Evolutionary conservation across 1,140 invertebrate genomes (phyloP).

Genomic region (Globodera rostochiensis): DNA sequence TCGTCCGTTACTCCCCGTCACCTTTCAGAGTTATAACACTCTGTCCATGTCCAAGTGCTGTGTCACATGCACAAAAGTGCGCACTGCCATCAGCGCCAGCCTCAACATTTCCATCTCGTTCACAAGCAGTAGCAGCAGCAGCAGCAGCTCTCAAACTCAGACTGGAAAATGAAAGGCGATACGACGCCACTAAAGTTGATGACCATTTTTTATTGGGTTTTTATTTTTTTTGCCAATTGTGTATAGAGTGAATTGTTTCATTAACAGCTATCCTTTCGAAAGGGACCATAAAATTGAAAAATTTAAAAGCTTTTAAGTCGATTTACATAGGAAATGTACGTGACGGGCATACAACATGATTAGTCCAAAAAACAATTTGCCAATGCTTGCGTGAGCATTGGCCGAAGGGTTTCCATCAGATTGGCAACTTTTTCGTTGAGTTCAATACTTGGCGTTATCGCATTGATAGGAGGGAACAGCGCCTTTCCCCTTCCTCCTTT

Average conservation of each 20-base stretch:
- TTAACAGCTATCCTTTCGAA: neutral
- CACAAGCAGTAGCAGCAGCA: neutral
- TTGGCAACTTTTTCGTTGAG: slow-evolving; percentile 10
- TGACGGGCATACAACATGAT: neutral
- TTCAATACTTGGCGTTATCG: slow-evolving; percentile 5
- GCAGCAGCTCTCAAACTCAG: neutral
- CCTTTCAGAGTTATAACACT: neutral
- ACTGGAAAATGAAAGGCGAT: neutral
- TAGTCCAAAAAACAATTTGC: slow-evolving; percentile 16
- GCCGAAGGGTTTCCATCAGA: slow-evolving; percentile 23
- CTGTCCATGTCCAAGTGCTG: neutral
- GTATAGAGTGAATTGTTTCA: neutral
- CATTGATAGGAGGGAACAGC: neutral
- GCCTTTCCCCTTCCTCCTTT: neutral
- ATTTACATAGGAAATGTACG: neutral
- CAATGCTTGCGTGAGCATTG: slow-evolving; percentile 23
- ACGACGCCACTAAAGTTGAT: neutral
- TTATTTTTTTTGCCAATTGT: neutral
- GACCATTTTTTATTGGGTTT: neutral
- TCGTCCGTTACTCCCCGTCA: neutral
- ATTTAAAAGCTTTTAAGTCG: neutral
- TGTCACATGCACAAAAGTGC: neutral
- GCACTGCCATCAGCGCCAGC: neutral
- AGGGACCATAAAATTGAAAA: neutral
- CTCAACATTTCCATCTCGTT: neutral